A percentile compares a stretch with the other conserved stretches of the same genome.
phyloP scores from a whole-genome alignment of 2,113 vertebrate genomes.

The Astur gentilis region DNA sequence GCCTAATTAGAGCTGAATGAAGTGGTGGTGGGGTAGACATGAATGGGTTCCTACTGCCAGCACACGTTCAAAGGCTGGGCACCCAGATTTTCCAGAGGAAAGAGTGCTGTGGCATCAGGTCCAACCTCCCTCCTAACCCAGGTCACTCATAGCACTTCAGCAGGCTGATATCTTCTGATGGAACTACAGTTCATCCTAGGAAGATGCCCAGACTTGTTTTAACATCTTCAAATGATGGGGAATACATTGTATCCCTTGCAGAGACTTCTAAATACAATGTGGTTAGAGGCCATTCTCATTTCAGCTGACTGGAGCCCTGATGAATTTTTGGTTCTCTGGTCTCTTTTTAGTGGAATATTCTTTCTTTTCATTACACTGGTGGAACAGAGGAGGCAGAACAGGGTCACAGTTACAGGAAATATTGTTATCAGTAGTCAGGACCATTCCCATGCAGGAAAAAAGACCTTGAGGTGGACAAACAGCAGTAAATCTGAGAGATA shows the following conservation, averaged over 20 bases:
- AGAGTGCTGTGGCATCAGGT: neutral
- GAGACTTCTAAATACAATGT: neutral
- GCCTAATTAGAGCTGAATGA: neutral
- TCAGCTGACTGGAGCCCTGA: neutral
- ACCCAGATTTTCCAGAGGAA: neutral
- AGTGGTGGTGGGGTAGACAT: neutral
- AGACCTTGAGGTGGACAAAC: neutral
- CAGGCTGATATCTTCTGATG: neutral
- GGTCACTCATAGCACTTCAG: neutral
- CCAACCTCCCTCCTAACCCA: neutral
- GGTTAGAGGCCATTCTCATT: neutral
- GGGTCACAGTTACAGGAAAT: neutral
- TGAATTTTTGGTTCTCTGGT: neutral
- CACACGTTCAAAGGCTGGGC: neutral
- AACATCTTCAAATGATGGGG: neutral
- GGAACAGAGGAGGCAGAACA: neutral
- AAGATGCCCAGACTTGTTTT: neutral
- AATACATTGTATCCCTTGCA: neutral
- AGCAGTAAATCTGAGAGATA: neutral
- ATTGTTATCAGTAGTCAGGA: neutral
- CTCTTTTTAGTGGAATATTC: neutral
- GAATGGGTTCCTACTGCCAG: neutral
- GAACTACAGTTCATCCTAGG: neutral
- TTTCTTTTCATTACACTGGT: neutral
- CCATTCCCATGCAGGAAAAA: neutral